phyloP scores from a whole-genome alignment of 1,140 invertebrate species.

The Platyscapa corneri region DNA sequence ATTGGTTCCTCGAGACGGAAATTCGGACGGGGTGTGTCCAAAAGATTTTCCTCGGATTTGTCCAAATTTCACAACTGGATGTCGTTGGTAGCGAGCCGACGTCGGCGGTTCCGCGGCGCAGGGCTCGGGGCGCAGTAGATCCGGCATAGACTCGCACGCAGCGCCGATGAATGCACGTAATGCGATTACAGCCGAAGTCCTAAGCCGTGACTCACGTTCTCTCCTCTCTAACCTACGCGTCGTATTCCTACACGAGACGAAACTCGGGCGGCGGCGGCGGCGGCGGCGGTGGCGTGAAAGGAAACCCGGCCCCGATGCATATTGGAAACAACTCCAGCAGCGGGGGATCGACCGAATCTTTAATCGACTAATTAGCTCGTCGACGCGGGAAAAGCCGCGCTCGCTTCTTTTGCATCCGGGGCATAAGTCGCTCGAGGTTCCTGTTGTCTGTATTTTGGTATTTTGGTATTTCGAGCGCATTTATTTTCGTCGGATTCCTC shows the following conservation, averaged over 20 bases:
- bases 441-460: not conserved
- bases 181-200: conserved; percentile 8
- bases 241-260: not conserved
- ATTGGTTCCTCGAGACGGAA: no score
- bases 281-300: not conserved
- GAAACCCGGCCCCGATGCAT: not conserved
- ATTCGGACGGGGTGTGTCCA: no score
- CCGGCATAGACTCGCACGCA: not conserved
- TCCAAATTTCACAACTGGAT: no score
- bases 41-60: not conserved
- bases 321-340: not conserved
- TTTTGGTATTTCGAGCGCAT: not conserved
- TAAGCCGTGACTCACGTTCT: not conserved
- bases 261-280: not conserved
- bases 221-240: not conserved
- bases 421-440: conserved; percentile 22
- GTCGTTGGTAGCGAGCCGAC: no score
- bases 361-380: conserved; percentile 55
- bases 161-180: not conserved
- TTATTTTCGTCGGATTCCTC: not conserved
- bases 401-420: conserved; percentile 9
- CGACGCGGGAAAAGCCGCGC: not conserved
- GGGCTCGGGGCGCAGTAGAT: not conserved
- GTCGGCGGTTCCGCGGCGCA: not conserved
- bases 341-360: conserved; percentile 28